phyloP scores from a whole-genome alignment of 2,113 vertebrate species.

The Copsychus sechellarum region DNA sequence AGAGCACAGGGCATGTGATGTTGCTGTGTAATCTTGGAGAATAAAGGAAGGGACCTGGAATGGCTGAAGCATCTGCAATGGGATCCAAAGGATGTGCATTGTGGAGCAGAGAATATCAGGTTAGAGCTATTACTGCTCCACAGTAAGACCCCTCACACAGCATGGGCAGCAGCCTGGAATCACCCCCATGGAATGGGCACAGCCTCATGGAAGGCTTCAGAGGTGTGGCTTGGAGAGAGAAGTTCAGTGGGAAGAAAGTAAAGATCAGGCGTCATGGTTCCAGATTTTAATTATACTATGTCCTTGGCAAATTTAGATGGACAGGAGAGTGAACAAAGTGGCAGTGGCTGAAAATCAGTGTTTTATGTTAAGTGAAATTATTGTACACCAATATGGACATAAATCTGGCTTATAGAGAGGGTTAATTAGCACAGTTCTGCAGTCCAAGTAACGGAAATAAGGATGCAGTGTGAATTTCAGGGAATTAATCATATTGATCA shows the following conservation, averaged over 20 bases:
- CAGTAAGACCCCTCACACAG: not conserved
- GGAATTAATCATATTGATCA: constrained; percentile 9
- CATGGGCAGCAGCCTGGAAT: not conserved
- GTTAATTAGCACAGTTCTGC: not conserved
- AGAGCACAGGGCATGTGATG: not conserved
- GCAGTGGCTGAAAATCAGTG: not conserved
- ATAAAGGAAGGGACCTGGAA: not conserved
- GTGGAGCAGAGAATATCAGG: not conserved
- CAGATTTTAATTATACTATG: not conserved
- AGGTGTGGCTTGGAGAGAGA: not conserved
- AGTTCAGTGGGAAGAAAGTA: not conserved
- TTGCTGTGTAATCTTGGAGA: not conserved
- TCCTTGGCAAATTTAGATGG: not conserved
- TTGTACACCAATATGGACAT: not conserved
- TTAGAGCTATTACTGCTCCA: not conserved
- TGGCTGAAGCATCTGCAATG: not conserved
- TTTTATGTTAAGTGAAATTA: not conserved
- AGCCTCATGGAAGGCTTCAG: not conserved
- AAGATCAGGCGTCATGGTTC: not conserved
- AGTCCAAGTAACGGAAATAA: not conserved
- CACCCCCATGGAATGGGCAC: fast-evolving
- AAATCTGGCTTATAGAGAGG: not conserved
- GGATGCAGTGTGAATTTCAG: not conserved
- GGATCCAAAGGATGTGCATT: not conserved
- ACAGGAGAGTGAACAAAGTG: not conserved